A percentile compares a stretch with the other conserved stretches of the same genome.
Conservation (phyloP, 2,797 vertebrate species). For the Chrysocyon brachyurus region DNA sequence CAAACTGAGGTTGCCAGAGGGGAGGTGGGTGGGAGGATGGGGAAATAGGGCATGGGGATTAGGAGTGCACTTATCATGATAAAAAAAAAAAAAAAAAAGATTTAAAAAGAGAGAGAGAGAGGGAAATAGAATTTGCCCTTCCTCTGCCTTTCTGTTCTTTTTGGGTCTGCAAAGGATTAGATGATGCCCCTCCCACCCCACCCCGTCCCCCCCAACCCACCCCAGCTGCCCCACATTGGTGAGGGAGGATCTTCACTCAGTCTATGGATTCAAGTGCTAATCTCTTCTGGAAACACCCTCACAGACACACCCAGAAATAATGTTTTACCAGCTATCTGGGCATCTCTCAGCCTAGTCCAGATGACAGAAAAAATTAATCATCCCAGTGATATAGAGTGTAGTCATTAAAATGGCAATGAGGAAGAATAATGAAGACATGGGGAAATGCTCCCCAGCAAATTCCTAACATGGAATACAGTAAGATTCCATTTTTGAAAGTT, state of each 20-base stretch:
- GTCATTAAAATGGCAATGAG: slow-evolving; percentile 1
- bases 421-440: slow-evolving; percentile 13
- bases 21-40: background rate
- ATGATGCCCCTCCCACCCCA: background rate
- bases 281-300: background rate
- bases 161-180: background rate
- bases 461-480: background rate
- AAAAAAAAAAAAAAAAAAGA: background rate
- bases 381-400: background rate
- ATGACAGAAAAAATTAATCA: background rate
- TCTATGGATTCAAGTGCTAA: background rate
- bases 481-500: slow-evolving; percentile 18
- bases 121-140: background rate
- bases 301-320: background rate
- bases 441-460: background rate
- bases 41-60: background rate
- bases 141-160: background rate
- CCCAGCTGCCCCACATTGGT: background rate
- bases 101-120: background rate
- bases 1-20: background rate
- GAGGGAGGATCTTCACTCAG: background rate
- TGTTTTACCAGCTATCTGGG: background rate
- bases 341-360: background rate
- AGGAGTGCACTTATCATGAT: background rate
- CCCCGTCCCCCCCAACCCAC: no score